phyloP scores from a whole-genome alignment of 2,888 invertebrate species.

The Tipula vernalis region DNA sequence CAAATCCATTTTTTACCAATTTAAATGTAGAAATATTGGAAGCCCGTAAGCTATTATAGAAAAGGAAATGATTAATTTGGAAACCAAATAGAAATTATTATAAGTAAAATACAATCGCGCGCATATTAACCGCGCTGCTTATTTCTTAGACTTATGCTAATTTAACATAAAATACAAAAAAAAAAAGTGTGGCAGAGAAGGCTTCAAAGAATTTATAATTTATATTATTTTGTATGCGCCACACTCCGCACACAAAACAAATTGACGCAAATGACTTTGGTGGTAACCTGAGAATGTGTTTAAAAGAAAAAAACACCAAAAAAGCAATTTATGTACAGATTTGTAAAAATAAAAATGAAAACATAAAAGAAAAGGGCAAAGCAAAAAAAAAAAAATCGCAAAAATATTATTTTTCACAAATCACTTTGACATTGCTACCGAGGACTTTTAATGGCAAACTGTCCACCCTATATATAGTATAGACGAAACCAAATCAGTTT shows the following conservation, averaged over 20 bases:
- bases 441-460: neutral
- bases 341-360: neutral
- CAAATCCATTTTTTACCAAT: too few species aligned
- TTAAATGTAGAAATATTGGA: too few species aligned
- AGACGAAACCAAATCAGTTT: neutral
- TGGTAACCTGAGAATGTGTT: neutral
- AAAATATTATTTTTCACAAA: neutral
- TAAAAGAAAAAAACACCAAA: neutral
- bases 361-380: neutral
- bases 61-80: too few species aligned
- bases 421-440: neutral
- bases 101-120: too few species aligned
- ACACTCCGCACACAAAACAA: neutral
- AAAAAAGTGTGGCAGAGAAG: neutral
- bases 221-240: neutral
- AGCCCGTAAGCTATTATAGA: too few species aligned
- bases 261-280: constrained; percentile 4
- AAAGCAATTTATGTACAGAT: neutral
- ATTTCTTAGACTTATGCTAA: neutral
- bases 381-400: neutral
- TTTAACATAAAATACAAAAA: neutral
- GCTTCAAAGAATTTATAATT: neutral
- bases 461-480: neutral
- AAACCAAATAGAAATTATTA: too few species aligned
- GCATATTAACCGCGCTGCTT: too few species aligned